Conservation (phyloP, 2,888 invertebrate species). For the Barypeithes pellucidus region DNA sequence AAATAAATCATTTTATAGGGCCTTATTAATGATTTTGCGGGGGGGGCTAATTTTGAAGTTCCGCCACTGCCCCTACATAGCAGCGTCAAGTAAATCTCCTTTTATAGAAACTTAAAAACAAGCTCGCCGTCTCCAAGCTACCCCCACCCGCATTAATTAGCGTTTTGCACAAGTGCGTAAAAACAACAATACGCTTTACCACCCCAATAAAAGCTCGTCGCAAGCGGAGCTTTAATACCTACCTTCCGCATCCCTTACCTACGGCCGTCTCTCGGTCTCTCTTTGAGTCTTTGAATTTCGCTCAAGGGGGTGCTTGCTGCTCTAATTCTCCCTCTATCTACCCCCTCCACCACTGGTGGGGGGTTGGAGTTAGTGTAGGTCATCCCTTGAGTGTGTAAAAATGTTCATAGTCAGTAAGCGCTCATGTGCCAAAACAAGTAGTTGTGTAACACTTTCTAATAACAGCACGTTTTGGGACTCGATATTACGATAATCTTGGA, state of each 20-base stretch:
- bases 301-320: conserved; percentile 47
- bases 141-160: conserved; percentile 36
- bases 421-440: conserved; percentile 61
- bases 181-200: conserved; percentile 42
- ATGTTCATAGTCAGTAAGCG: conserved; percentile 68
- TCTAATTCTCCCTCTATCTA: conserved; percentile 48
- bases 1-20: too few species aligned
- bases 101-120: too few species aligned
- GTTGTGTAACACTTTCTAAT: conserved; percentile 57
- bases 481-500: conserved; percentile 28
- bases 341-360: conserved; percentile 64
- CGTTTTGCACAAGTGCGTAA: conserved; percentile 42
- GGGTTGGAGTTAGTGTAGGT: conserved; percentile 70
- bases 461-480: conserved; percentile 27
- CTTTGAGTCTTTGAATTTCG: conserved; percentile 40
- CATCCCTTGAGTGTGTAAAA: conserved; percentile 68
- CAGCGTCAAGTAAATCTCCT: background rate
- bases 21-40: too few species aligned
- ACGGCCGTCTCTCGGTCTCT: conserved; percentile 41
- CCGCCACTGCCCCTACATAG: too few species aligned
- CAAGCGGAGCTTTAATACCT: conserved; percentile 28
- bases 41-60: too few species aligned
- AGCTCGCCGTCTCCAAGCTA: background rate
- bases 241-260: conserved; percentile 35
- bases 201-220: conserved; percentile 41